Evolutionary conservation across 2,113 vertebrate species (phyloP).

Genomic region (Anser cygnoides): DNA sequence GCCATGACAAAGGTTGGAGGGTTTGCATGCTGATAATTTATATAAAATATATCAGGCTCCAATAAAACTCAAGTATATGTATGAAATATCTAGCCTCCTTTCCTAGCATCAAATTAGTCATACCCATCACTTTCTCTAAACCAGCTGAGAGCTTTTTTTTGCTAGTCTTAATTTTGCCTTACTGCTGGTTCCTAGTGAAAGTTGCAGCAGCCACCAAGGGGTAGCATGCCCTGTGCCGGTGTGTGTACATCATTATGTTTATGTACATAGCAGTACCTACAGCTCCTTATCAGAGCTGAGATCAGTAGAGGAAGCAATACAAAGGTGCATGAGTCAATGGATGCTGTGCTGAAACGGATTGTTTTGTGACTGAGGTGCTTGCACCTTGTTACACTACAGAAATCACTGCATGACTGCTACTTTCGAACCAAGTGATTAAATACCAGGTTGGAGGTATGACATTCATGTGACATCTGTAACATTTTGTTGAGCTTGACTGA

Average conservation of each 20-base stretch:
- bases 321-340: neutral
- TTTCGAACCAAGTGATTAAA: constrained; percentile 49
- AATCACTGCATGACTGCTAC: constrained; percentile 27
- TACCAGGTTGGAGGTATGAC: constrained; percentile 25
- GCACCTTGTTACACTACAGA: neutral
- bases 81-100: neutral
- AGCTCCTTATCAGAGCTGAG: neutral
- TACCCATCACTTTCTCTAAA: neutral
- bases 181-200: neutral
- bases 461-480: constrained; percentile 40
- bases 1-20: neutral
- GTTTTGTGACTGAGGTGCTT: neutral
- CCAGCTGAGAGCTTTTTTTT: neutral
- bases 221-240: neutral
- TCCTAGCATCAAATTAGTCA: neutral
- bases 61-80: neutral
- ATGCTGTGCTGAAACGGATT: neutral
- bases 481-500: constrained; percentile 42
- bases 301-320: neutral
- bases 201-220: neutral
- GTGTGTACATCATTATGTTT: neutral
- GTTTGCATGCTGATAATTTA: neutral
- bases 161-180: neutral
- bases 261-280: neutral
- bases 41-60: neutral